These are phyloP conservation scores for Rotaria socialis DNA, from an alignment of 2,888 invertebrate species.

Conservation along the genomic window DNA sequence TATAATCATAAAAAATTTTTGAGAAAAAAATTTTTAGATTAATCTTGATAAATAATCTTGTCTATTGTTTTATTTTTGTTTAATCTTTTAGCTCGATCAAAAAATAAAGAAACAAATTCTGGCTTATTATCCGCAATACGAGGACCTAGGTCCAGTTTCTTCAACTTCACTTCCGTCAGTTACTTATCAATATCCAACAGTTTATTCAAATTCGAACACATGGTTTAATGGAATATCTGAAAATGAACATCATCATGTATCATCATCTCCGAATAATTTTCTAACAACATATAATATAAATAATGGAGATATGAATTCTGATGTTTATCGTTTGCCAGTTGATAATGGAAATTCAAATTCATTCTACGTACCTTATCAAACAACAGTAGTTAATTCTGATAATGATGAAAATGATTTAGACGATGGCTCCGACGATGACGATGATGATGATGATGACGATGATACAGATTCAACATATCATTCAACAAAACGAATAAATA, in stretches of 20 bases:
- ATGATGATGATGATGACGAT: slow-evolving; percentile 6
- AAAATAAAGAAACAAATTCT: neutral
- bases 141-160: neutral
- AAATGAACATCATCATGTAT: neutral
- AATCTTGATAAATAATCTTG: neutral
- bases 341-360: neutral
- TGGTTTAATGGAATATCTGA: slow-evolving; percentile 6
- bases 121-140: slow-evolving; percentile 1
- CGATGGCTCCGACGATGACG: neutral
- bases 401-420: slow-evolving; percentile 35
- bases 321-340: neutral
- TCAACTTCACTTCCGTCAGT: neutral
- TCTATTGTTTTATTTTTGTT: neutral
- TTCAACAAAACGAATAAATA: neutral
- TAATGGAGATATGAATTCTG: neutral
- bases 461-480: neutral
- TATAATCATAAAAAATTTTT: neutral
- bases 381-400: neutral
- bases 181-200: neutral
- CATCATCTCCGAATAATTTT: neutral
- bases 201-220: neutral
- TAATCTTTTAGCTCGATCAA: neutral
- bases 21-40: neutral
- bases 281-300: neutral
- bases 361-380: neutral